These are phyloP conservation scores for Orthosia gracilis DNA, from an alignment of 2,888 invertebrate species.

Conservation along the genomic window DNA sequence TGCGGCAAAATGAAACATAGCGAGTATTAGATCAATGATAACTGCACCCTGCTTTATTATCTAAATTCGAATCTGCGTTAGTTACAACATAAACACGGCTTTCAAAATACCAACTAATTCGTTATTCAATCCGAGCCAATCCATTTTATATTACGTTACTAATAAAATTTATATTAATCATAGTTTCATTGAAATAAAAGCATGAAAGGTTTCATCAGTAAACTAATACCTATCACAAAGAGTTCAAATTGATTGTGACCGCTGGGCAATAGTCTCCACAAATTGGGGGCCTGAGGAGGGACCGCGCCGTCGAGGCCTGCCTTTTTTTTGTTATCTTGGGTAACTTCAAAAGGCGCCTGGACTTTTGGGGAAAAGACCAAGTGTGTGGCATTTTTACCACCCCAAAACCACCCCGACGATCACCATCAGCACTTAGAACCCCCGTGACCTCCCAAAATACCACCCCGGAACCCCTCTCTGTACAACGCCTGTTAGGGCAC, in stretches of 20 bases:
- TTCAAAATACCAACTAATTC: conserved; percentile 11
- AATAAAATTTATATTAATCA: neutral
- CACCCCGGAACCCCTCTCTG: no score
- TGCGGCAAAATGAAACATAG: neutral
- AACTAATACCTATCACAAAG: neutral
- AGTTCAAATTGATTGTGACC: neutral
- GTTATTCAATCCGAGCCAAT: conserved; percentile 4
- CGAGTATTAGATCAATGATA: neutral
- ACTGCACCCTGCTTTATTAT: neutral
- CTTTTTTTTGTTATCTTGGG: no score
- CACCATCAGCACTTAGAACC: no score
- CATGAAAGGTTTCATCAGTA: neutral
- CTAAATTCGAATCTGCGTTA: conserved; percentile 1
- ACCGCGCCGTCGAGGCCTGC: no score
- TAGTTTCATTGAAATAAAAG: neutral
- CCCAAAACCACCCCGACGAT: no score
- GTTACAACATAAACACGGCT: conserved; percentile 9
- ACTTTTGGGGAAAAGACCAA: no score
- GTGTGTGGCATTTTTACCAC: no score
- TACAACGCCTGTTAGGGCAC: no score
- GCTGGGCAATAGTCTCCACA: no score
- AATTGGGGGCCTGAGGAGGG: no score
- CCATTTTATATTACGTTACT: neutral
- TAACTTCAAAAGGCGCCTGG: no score
- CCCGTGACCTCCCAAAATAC: no score